A percentile compares a stretch with the other conserved stretches of the same genome.
These are phyloP conservation scores for Eutolmus rufibarbis DNA, from an alignment of 2,888 invertebrate genomes.

Conservation along the genomic window DNA sequence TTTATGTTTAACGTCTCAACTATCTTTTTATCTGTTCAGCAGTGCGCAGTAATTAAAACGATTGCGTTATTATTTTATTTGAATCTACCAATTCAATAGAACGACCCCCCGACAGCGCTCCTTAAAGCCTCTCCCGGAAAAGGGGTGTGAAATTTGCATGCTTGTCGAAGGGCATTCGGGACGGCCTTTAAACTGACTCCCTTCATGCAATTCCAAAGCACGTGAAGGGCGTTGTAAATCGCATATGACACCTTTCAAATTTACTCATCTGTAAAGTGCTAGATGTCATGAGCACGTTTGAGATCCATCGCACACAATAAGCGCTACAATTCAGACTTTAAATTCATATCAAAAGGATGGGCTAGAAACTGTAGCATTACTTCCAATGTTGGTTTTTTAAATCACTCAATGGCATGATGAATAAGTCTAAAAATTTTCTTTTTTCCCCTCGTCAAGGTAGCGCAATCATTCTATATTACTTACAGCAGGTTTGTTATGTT, in stretches of 20 bases:
- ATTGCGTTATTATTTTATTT: neutral
- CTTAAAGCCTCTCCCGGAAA: neutral
- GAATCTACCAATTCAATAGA: neutral
- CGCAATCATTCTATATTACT: no score
- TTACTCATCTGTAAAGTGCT: neutral
- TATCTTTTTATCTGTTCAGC: neutral
- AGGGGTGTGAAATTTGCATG: conserved; percentile 13
- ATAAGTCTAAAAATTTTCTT: neutral
- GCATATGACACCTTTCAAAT: neutral
- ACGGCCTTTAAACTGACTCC: neutral
- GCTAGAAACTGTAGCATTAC: neutral
- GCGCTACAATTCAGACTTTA: neutral
- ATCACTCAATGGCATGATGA: neutral
- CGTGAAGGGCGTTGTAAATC: neutral
- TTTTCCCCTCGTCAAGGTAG: neutral
- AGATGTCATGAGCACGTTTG: neutral
- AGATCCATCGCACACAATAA: neutral
- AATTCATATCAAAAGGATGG: neutral
- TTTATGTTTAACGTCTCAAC: neutral
- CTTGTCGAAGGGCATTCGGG: neutral
- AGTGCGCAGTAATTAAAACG: neutral
- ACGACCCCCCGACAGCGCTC: neutral
- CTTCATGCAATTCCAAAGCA: neutral
- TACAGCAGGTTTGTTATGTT: no score
- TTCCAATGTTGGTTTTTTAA: neutral